phyloP scores from a whole-genome alignment of 2,797 vertebrate species.

The Characodon lateralis region DNA sequence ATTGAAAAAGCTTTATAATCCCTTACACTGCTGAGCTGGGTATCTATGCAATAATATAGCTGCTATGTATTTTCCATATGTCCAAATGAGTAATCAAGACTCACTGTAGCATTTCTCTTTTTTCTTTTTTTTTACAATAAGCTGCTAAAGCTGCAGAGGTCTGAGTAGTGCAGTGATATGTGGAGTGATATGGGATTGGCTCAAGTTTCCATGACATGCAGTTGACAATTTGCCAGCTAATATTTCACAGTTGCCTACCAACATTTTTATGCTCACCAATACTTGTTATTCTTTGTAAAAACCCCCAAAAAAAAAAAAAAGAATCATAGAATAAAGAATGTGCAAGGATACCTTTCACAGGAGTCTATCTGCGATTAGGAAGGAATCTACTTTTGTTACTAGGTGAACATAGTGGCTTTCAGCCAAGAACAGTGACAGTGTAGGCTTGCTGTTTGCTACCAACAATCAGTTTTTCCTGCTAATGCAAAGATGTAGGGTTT shows the following conservation, averaged over 20 bases:
- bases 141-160: slow-evolving; percentile 74
- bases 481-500: slow-evolving; percentile 21
- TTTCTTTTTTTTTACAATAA: slow-evolving; percentile 57
- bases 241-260: slow-evolving; percentile 82
- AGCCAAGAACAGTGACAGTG: slow-evolving; percentile 25
- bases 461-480: slow-evolving; percentile 33
- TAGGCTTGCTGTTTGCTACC: slow-evolving; percentile 56
- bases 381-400: slow-evolving; percentile 47
- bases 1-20: slow-evolving; percentile 48
- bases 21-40: slow-evolving; percentile 42
- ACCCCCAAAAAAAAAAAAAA: slow-evolving; percentile 27
- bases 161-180: slow-evolving; percentile 76
- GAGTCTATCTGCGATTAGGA: slow-evolving; percentile 68
- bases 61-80: slow-evolving; percentile 50
- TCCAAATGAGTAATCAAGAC: slow-evolving; percentile 56
- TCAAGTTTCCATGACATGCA: slow-evolving; percentile 68
- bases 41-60: slow-evolving; percentile 55
- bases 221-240: slow-evolving; percentile 72
- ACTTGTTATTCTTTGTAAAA: slow-evolving; percentile 71
- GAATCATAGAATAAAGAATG: slow-evolving; percentile 74
- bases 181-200: slow-evolving; percentile 74
- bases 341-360: slow-evolving; percentile 57
- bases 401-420: slow-evolving; percentile 40
- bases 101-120: slow-evolving; percentile 59
- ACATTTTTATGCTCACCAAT: slow-evolving; percentile 73